Evolutionary conservation across 2,888 invertebrate genomes (phyloP).

Genomic region (Acanthopleura granulata): DNA sequence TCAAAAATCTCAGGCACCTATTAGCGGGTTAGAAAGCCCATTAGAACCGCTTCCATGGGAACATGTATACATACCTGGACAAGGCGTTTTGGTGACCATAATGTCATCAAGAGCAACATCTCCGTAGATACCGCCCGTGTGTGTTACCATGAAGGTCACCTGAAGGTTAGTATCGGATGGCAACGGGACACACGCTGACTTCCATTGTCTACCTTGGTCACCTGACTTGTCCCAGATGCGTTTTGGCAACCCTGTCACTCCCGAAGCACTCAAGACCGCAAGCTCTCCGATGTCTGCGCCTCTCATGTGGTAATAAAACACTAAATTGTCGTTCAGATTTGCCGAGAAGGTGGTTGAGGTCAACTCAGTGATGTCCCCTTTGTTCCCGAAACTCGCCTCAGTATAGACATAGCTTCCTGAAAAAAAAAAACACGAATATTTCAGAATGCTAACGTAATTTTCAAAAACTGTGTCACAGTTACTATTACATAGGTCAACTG

Average conservation of each 20-base stretch:
- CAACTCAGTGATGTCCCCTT: slow-evolving; percentile 38
- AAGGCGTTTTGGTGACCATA: slow-evolving; percentile 30
- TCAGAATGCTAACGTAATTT: no score
- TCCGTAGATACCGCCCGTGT: slow-evolving; percentile 33
- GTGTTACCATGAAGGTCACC: slow-evolving; percentile 39
- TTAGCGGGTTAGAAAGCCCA: no score
- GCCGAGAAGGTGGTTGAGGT: slow-evolving; percentile 41
- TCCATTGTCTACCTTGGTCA: slow-evolving; percentile 42
- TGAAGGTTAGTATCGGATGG: slow-evolving; percentile 35
- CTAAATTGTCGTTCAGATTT: slow-evolving; percentile 34
- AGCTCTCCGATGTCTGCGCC: not conserved
- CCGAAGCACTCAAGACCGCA: not conserved
- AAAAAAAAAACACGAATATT: no score
- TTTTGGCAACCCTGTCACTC: not conserved
- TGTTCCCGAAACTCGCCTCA: slow-evolving; percentile 40
- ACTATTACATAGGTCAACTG: no score
- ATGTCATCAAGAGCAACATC: slow-evolving; percentile 56
- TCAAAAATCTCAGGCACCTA: no score
- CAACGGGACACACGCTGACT: slow-evolving; percentile 38
- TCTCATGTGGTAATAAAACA: slow-evolving; percentile 49
- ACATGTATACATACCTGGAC: slow-evolving; percentile 29
- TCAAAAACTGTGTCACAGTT: no score
- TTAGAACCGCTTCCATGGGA: not conserved
- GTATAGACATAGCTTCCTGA: slow-evolving; percentile 54
- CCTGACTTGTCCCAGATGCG: slow-evolving; percentile 9